Evolutionary conservation across 2,888 invertebrate species (phyloP).

Genomic region (Tryphoninae sp.): DNA sequence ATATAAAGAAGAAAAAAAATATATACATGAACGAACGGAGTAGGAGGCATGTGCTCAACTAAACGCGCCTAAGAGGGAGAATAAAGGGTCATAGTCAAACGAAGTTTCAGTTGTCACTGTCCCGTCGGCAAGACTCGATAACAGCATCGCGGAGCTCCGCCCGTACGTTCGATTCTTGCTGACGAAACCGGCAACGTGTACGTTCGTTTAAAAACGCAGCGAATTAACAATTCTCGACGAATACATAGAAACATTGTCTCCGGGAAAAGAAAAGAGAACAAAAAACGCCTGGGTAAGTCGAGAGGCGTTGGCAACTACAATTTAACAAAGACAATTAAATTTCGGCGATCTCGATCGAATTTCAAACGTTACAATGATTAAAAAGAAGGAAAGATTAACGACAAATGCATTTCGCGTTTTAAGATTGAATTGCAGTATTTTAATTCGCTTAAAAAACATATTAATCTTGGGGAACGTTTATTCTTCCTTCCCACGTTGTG

Average conservation of each 20-base stretch:
- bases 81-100: constrained; percentile 76
- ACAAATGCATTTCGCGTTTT: no score
- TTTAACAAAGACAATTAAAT: not conserved
- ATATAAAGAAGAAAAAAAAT: constrained; percentile 18
- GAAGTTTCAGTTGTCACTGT: constrained; percentile 69
- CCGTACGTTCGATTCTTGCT: not conserved
- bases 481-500: not conserved
- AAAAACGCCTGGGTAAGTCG: not conserved
- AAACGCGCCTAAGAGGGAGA: constrained; percentile 69
- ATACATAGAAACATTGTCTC: constrained; percentile 28
- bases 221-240: constrained; percentile 11
- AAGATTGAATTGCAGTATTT: no score
- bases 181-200: constrained; percentile 11
- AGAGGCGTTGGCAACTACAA: not conserved
- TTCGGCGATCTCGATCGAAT: not conserved
- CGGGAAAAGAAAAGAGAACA: constrained; percentile 15
- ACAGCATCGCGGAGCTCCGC: not conserved
- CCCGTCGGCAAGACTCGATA: constrained; percentile 65
- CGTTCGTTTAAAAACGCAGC: constrained; percentile 34
- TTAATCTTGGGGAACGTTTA: no score
- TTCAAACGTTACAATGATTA: no score
- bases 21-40: constrained; percentile 55
- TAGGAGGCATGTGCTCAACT: constrained; percentile 64
- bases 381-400: no score
- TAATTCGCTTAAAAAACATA: no score